Percentiles rank a stretch among this genome's conserved stretches.
Evolutionary conservation across 2,113 vertebrate genomes (phyloP).

Genomic region (Regulus satrapa): DNA sequence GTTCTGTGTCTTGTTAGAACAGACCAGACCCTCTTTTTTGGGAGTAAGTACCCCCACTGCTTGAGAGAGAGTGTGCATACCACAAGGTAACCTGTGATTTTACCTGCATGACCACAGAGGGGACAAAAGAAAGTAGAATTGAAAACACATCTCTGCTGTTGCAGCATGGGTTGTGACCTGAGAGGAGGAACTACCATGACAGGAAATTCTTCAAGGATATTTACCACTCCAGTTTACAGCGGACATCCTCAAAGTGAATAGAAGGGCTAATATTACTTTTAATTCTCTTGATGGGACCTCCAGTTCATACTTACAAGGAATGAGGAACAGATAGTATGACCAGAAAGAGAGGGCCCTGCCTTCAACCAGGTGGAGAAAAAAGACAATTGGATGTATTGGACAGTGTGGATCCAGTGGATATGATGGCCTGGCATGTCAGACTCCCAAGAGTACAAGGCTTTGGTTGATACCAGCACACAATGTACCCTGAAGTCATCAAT

Average conservation of each 20-base stretch:
- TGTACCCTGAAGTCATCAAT: too few species aligned
- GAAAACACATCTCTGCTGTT: background rate
- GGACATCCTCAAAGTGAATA: background rate
- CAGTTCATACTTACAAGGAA: background rate
- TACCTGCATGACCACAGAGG: background rate
- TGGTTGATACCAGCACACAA: background rate
- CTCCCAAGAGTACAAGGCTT: background rate
- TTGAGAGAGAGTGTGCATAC: background rate
- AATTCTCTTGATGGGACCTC: background rate
- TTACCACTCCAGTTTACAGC: background rate
- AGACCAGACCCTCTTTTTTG: background rate
- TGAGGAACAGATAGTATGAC: rapidly evolving
- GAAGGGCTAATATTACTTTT: background rate
- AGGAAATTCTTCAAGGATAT: background rate
- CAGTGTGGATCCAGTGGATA: background rate
- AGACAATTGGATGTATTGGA: rapidly evolving
- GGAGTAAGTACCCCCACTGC: too few species aligned
- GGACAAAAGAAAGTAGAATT: background rate
- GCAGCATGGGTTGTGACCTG: rapidly evolving
- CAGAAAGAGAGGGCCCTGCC: background rate
- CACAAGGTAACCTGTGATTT: background rate
- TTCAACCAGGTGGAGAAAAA: background rate
- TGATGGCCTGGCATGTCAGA: background rate
- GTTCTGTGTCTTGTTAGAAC: background rate
- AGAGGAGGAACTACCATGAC: background rate